Conservation (phyloP, 2,797 vertebrate species). For the Pipistrellus pipistrellus region DNA sequence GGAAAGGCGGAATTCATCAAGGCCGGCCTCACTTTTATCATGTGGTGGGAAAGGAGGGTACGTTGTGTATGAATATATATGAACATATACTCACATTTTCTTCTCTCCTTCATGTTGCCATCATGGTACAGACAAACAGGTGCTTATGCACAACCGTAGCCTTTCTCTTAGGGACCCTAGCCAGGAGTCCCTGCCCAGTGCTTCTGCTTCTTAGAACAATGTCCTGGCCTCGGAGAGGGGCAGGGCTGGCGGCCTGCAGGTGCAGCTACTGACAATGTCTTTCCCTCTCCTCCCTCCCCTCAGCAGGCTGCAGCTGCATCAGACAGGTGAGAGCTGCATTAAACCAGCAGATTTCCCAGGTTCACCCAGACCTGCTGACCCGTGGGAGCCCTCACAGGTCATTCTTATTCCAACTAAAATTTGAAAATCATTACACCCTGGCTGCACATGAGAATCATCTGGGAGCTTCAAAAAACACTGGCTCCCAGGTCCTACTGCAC, state of each 20-base stretch:
- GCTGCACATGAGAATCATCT: not conserved
- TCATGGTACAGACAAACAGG: not conserved
- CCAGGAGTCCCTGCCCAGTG: not conserved
- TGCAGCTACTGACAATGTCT: not conserved
- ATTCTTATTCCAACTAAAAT: not conserved
- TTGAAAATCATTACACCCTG: not conserved
- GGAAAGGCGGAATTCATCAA: not conserved
- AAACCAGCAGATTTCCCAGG: not conserved
- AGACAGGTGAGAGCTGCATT: not conserved
- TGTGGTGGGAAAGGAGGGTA: not conserved
- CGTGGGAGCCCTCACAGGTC: rapidly evolving
- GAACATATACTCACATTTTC: not conserved
- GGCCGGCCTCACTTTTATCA: not conserved
- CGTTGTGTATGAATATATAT: not conserved
- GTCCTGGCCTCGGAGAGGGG: not conserved
- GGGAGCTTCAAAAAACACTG: not conserved
- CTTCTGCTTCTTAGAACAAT: not conserved
- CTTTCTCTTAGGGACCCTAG: not conserved
- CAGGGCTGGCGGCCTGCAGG: rapidly evolving
- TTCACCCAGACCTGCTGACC: not conserved
- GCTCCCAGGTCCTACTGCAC: not conserved
- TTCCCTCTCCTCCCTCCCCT: too few species aligned
- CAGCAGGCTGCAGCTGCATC: too few species aligned
- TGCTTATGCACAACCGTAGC: not conserved
- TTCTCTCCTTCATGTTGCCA: not conserved